Base-by-base conservation (phyloP, 2,797 vertebrate species). In the Scleropages formosus region DNA sequence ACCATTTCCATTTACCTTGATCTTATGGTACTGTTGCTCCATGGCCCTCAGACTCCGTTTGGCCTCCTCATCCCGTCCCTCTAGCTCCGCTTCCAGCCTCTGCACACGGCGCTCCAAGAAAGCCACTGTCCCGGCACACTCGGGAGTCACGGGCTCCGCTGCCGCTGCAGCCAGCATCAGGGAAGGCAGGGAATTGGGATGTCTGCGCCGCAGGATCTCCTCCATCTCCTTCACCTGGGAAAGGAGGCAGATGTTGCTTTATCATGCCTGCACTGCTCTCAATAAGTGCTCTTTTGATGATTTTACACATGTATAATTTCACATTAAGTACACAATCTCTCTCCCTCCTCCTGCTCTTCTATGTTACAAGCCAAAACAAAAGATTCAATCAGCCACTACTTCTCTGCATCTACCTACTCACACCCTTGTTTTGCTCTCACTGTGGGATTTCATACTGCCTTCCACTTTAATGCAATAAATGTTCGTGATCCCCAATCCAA, bases 121-220 rank as follows among this genome's bases (percentile, higher is more conserved):
- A 63, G 88, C 84, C 13, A 82, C 85, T 49, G 94, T 88, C 47
- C 85, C 85, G 27, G 80, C 77, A 10, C 84, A 76, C 0, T 77
- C 59, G 1, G 80, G 31, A 3, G 31, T 18, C n/a, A 63, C 47
- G 10, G 58, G 20, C 79, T 1, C 75, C 3, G 73, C 84, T 11
- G 87, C 85, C 81, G 93, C 91, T 68, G 95, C 95, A 72, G 96
- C 96, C 72, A 92, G 91, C 76, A 98, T 96, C 79, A 98, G 89
- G 80, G 96, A 94, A 8, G 95, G 95, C 73, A 97, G 85, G 24
- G 95, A 98, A 88, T 97, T 98, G 77, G 96, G 96, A 77, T 97
- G 91, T 65, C 93, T 91, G 78, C 86, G 87, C 81, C 89, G 94
- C 1, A 98, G 80, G 79, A 96, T 94, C 73, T 89, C 85, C 76